Evolutionary conservation across 2,888 invertebrate genomes (phyloP), one percentile per base, ranked within the genome.

Genomic region (Chymomyza fuscimana): DNA sequence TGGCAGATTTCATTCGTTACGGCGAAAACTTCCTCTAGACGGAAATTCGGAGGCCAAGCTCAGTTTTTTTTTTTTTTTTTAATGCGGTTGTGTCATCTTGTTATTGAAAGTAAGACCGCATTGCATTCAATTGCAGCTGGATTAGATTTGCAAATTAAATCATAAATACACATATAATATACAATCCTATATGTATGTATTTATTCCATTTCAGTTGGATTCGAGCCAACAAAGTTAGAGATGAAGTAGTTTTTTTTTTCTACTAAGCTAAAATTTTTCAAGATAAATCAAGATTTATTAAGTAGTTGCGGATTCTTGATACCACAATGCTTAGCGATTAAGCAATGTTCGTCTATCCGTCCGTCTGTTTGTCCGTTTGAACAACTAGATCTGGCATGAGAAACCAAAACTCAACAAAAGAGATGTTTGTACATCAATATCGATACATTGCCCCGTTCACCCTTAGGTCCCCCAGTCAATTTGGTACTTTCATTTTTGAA

Each of bases 1-100:
- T 80, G 73, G 32, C 67, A 69, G 81, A 71, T 79, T 32, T 46
- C 12, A 46, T 46, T 46, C 73, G 62, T 69, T 25, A 32, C 65
- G 69, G 70, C 50, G 62, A 15, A 67, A 54, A 59, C 61, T 59
- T 64, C 60, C 46, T 56, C 63, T 40, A 32, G 67, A 63, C 67
- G 66, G 56, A 77, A 74, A 80, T 69, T 69, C 63, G 67, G n/a
- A 63, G 63, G 62, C 51, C 40, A 74, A 54, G 63, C 50, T 12
- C 12, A 46, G 12, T 46, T 46, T 46, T 12, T 12, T 46, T 46
- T 12, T 46, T 46, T 10, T 46, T 46, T 12, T 46, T 10, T 12
- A 12, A 10, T 10, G 40, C 40, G 40, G 10, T 46, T 46, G 40
- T 46, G 40, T 46, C 40, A 46, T 46, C 40, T 46, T 46, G 40